Evolutionary conservation across 2,888 invertebrate species (phyloP).

Genomic region (Saturnia japonica): DNA sequence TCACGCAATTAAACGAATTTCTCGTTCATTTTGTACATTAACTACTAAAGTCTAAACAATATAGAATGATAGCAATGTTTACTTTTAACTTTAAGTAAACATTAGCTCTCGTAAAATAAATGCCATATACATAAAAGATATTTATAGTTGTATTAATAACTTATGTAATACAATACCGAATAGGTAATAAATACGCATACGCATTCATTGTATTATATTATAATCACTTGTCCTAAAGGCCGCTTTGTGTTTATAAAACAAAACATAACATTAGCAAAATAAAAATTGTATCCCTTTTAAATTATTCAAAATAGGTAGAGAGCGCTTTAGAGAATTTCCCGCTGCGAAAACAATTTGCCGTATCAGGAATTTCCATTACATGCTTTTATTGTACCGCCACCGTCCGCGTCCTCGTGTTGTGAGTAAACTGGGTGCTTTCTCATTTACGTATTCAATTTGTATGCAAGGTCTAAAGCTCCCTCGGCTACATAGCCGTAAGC

Average conservation of each 20-base stretch:
- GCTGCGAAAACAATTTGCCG: conserved; percentile 46
- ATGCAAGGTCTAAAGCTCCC: conserved; percentile 72
- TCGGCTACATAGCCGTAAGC: conserved; percentile 41
- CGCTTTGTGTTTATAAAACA: conserved; percentile 10
- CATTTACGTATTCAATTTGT: conserved; percentile 76
- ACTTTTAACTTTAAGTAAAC: background rate
- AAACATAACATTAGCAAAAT: conserved; percentile 6
- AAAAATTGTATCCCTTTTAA: conserved; percentile 16
- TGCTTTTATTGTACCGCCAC: conserved; percentile 49
- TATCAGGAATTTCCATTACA: conserved; percentile 58
- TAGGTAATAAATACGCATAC: conserved; percentile 18
- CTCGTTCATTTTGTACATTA: too few relatives aligned
- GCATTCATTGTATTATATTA: conserved; percentile 31
- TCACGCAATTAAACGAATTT: too few relatives aligned
- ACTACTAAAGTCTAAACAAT: too few relatives aligned
- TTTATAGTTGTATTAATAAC: background rate
- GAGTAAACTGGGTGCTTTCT: conserved; percentile 58
- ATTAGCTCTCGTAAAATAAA: background rate
- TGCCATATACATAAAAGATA: background rate
- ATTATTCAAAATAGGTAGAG: conserved; percentile 24
- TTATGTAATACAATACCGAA: conserved; percentile 1
- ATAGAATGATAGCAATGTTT: background rate
- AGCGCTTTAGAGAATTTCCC: conserved; percentile 20
- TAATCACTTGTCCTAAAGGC: conserved; percentile 20
- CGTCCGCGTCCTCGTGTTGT: conserved; percentile 33